Conservation (phyloP, 2,888 invertebrate species). For the Eupithecia exiguata region DNA sequence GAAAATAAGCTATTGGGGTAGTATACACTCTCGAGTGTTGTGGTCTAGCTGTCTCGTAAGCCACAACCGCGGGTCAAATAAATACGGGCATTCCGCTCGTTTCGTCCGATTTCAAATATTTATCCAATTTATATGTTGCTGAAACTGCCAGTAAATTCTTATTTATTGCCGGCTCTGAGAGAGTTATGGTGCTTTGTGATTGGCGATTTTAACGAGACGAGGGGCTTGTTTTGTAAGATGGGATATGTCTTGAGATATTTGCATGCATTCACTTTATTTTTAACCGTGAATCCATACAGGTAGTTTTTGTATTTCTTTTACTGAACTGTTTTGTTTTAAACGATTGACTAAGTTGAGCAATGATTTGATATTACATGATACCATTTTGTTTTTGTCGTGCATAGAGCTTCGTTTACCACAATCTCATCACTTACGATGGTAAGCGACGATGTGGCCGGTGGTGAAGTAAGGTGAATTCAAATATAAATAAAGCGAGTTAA, state of each 20-base stretch:
- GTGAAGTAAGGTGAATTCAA: too few species aligned
- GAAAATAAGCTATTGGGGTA: too few species aligned
- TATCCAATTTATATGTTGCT: conserved; percentile 64
- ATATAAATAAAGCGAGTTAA: too few species aligned
- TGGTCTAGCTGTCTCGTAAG: conserved; percentile 21
- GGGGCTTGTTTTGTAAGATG: conserved; percentile 10
- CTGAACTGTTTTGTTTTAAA: neutral
- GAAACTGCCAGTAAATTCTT: conserved; percentile 48
- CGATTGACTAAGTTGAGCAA: neutral
- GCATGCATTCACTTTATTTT: neutral
- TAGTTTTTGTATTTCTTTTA: neutral
- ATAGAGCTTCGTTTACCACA: neutral
- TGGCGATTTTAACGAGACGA: conserved; percentile 37
- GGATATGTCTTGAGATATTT: neutral
- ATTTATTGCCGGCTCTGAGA: conserved; percentile 43
- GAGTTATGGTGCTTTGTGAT: conserved; percentile 44
- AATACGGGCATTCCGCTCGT: conserved; percentile 44
- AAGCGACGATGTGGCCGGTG: neutral
- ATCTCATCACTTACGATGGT: neutral
- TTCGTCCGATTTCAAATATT: conserved; percentile 65
- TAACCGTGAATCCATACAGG: neutral
- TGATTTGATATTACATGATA: neutral
- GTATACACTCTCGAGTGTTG: too few species aligned
- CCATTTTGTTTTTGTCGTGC: neutral
- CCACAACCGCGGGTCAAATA: conserved; percentile 41